phyloP scores from a whole-genome alignment of 2,113 vertebrate species.

The Campylomormyrus tamandua region DNA sequence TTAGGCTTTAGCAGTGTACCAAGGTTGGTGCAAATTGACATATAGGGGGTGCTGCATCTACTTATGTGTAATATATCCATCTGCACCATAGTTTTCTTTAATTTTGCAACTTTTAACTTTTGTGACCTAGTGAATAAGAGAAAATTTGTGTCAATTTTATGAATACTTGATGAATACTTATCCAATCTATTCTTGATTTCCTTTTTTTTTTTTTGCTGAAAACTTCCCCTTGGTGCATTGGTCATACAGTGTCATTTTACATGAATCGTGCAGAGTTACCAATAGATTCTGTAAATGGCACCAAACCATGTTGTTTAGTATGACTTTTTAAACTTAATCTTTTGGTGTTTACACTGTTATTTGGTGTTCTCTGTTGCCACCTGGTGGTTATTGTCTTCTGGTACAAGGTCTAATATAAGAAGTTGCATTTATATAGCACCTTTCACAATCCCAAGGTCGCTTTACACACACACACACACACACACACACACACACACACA shows the following conservation, averaged over 20 bases:
- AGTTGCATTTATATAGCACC: no score
- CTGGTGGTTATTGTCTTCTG: background rate
- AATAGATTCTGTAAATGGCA: background rate
- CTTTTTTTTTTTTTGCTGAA: background rate
- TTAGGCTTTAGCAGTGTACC: background rate
- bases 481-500: no score
- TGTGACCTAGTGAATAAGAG: background rate
- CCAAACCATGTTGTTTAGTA: background rate
- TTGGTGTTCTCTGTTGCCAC: background rate
- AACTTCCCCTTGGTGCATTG: background rate
- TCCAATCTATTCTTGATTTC: background rate
- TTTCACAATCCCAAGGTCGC: no score
- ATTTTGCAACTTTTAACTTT: background rate
- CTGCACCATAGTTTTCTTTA: background rate
- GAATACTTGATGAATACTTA: background rate
- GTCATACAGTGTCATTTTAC: background rate
- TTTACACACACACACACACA: no score
- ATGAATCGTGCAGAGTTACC: background rate
- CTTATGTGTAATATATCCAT: background rate
- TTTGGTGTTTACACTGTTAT: background rate
- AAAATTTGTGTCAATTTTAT: background rate
- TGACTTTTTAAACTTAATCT: background rate
- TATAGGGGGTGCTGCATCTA: background rate
- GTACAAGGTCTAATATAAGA: background rate
- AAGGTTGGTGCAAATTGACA: background rate